Conservation (phyloP, 2,888 invertebrate genomes). For the Luperina nickerlii region DNA sequence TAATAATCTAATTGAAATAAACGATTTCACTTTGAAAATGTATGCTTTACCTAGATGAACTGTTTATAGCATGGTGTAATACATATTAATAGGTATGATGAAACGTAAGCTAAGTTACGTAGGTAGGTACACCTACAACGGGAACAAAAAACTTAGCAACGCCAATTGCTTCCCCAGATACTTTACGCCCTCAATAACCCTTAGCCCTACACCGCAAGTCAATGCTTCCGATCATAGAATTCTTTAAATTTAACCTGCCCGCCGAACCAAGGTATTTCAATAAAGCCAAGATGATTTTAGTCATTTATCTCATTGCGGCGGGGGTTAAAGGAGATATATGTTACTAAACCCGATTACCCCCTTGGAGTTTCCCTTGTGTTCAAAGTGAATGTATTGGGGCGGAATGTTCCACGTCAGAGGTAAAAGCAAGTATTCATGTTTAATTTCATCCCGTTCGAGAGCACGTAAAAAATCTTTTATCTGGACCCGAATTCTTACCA, state of each 20-base stretch:
- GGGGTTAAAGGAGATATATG: slow-evolving; percentile 76
- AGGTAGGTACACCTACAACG: not conserved
- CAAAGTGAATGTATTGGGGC: slow-evolving; percentile 87
- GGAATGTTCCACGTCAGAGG: slow-evolving; percentile 89
- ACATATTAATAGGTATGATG: not conserved
- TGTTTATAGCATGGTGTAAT: not conserved
- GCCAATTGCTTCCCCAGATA: not conserved
- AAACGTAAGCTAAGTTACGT: not conserved
- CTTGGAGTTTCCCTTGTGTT: slow-evolving; percentile 84
- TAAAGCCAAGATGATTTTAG: slow-evolving; percentile 75
- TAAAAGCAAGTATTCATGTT: slow-evolving; percentile 89
- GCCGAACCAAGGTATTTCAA: slow-evolving; percentile 68
- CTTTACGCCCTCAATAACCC: slow-evolving; percentile 7
- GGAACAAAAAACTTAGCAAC: not conserved
- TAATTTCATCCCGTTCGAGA: slow-evolving; percentile 85
- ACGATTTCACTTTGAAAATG: not conserved
- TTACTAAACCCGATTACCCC: slow-evolving; percentile 83
- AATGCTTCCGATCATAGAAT: slow-evolving; percentile 36
- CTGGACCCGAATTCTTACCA: slow-evolving; percentile 82
- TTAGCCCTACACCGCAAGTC: slow-evolving; percentile 14
- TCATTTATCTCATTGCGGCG: slow-evolving; percentile 79
- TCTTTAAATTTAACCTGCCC: slow-evolving; percentile 51
- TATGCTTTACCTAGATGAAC: not conserved
- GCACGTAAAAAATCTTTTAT: slow-evolving; percentile 84
- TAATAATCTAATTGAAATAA: not conserved